Percentiles rank a stretch among this genome's conserved stretches.
phyloP scores from a whole-genome alignment of 2,888 invertebrate genomes.

The Cephus pygmeus region DNA sequence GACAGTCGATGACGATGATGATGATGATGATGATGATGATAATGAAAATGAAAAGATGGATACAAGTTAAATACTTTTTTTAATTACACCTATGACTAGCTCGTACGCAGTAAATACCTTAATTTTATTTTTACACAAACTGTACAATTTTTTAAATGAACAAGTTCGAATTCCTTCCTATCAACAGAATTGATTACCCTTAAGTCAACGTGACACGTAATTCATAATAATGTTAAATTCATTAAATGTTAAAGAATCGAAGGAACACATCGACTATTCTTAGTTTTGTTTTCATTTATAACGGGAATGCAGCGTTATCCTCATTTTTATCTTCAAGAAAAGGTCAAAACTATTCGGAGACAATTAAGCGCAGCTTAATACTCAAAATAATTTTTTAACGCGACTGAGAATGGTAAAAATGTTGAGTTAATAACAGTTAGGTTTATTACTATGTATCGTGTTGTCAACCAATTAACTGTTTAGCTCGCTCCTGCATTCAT shows the following conservation, averaged over 20 bases:
- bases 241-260: background rate
- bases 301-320: background rate
- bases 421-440: background rate
- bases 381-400: background rate
- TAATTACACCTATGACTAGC: background rate
- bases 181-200: background rate
- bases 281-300: background rate
- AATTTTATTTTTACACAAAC: background rate
- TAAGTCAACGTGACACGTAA: background rate
- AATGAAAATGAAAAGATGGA: conserved; percentile 51
- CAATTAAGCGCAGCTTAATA: background rate
- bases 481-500: background rate
- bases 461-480: background rate
- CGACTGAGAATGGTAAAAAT: background rate
- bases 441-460: background rate
- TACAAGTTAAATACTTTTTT: background rate
- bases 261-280: background rate
- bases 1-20: conserved; percentile 36
- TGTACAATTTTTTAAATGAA: background rate
- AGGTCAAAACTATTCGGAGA: background rate
- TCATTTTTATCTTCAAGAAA: background rate
- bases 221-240: background rate
- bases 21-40: conserved; percentile 50
- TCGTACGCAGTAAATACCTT: background rate
- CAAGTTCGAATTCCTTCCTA: background rate